Percentiles rank a stretch among this genome's conserved stretches.
Conservation (phyloP, 2,113 vertebrate species). For the Heliornis fulica region DNA sequence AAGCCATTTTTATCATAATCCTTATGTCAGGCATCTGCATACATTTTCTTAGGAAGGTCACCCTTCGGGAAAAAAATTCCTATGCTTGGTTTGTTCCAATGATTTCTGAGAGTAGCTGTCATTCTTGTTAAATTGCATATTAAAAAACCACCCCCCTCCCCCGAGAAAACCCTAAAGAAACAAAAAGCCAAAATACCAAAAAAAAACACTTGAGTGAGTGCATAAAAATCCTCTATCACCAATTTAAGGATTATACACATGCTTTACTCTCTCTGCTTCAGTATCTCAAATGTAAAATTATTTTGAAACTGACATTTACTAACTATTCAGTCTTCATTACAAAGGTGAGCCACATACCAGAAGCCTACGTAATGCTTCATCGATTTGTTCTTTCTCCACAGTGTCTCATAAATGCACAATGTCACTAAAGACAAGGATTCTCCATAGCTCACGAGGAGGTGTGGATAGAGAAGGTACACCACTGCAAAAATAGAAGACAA, state of each 20-base stretch:
- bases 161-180: background rate
- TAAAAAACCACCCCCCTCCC: background rate
- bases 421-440: background rate
- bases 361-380: background rate
- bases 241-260: background rate
- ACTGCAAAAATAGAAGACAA: background rate
- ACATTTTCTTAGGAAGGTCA: background rate
- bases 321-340: background rate
- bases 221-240: background rate
- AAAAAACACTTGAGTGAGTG: background rate
- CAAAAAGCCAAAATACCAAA: background rate
- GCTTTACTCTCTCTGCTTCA: background rate
- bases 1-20: background rate
- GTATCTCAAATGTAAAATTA: background rate
- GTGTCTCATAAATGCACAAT: background rate
- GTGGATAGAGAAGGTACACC: rapidly evolving
- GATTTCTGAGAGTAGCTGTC: background rate
- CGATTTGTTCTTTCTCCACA: background rate
- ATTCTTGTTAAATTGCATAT: background rate
- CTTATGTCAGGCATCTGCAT: background rate
- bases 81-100: background rate
- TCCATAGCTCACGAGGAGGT: background rate
- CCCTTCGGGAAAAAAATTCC: background rate
- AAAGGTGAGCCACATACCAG: background rate
- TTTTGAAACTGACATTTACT: background rate